These are phyloP conservation scores for Corythucha ciliata DNA, from an alignment of 2,888 invertebrate genomes.

Conservation along the genomic window DNA sequence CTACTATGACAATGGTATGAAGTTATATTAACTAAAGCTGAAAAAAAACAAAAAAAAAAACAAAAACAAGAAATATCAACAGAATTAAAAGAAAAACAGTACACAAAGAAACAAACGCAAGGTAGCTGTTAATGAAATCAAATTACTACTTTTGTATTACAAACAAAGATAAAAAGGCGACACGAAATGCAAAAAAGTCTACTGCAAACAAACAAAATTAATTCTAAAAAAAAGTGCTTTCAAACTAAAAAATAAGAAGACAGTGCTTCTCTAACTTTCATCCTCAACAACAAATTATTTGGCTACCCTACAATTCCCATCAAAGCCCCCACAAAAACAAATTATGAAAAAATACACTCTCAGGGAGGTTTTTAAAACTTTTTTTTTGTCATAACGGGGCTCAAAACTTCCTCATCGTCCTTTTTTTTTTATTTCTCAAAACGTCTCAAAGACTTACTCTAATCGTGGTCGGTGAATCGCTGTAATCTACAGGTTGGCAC, in stretches of 20 bases:
- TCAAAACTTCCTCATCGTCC: neutral
- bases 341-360: slow-evolving; percentile 11
- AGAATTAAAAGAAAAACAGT: too few species aligned
- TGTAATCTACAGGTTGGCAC: slow-evolving; percentile 87
- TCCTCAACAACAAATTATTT: neutral
- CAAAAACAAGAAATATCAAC: too few species aligned
- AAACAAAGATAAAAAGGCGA: neutral
- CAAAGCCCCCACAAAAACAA: neutral
- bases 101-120: too few species aligned
- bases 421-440: slow-evolving; percentile 9
- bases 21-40: too few species aligned
- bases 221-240: neutral
- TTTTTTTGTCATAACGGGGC: too few species aligned
- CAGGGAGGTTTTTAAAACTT: neutral
- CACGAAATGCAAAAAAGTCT: neutral
- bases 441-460: slow-evolving; percentile 60
- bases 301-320: neutral
- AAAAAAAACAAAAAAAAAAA: too few species aligned
- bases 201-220: neutral
- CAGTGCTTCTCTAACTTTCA: neutral
- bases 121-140: too few species aligned
- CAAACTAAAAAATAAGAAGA: neutral
- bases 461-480: slow-evolving; percentile 64
- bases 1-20: too few species aligned
- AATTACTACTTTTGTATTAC: too few species aligned